Conservation (phyloP, 2,797 vertebrate genomes). For the Margarornis squamiger region DNA sequence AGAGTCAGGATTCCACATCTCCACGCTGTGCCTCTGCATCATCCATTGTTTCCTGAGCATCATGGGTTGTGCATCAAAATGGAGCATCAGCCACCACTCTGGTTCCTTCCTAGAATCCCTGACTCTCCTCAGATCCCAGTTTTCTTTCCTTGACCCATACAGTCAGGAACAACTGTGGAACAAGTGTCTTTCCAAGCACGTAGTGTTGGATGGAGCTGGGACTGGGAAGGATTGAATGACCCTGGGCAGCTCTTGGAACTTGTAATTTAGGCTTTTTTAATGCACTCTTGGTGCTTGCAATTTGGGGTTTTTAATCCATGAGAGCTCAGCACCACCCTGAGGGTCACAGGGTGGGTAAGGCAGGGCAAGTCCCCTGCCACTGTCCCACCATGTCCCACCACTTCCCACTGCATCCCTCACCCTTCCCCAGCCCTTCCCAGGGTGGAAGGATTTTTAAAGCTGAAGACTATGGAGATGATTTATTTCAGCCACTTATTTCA, state of each 20-base stretch:
- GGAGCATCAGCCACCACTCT: rapidly evolving
- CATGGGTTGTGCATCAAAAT: rapidly evolving
- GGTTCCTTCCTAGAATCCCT: neutral
- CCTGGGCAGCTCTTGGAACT: neutral
- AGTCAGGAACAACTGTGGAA: neutral
- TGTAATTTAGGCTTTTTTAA: neutral
- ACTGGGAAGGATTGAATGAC: neutral
- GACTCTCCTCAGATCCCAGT: rapidly evolving
- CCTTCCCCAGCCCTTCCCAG: neutral
- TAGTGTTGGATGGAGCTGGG: rapidly evolving
- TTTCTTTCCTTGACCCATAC: rapidly evolving
- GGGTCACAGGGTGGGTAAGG: too few relatives aligned
- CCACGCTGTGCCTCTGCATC: rapidly evolving
- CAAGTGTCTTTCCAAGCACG: rapidly evolving
- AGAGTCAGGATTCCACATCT: neutral
- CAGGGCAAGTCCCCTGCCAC: neutral
- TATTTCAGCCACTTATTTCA: neutral
- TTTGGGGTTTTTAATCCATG: neutral
- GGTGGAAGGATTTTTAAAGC: neutral
- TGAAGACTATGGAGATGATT: rapidly evolving
- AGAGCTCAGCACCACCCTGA: neutral
- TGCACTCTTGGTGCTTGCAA: neutral
- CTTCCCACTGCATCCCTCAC: neutral
- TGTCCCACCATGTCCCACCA: neutral
- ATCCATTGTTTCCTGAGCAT: neutral